Base-by-base conservation (phyloP, 2,797 vertebrate genomes). In the Sphenodon punctatus region DNA sequence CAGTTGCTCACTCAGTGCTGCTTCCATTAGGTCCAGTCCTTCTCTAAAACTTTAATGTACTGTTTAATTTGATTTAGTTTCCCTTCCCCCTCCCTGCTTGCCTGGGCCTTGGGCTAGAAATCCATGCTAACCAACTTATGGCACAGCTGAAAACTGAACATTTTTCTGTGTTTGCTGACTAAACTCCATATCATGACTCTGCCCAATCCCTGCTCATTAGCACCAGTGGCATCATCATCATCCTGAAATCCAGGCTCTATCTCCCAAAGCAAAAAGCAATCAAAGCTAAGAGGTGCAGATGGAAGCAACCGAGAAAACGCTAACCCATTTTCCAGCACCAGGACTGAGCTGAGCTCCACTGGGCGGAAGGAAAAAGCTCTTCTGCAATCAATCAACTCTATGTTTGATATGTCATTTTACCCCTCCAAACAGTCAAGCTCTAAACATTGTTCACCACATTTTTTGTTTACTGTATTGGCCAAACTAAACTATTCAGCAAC, bases 71-170 rank as follows among this genome's bases (percentile, higher is more conserved):
- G 5, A 88, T 82, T 87, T 82, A 75, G 87, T 81, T 92, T 87
- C 80, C 78, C 81, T 56, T 83, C 84, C 46, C 49, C 67, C 86
- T 76, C 68, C 79, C 79, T 60, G 72, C 78, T 36, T 78, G 78
- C 38, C 34, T 72, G 63, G 20, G 41, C 43, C 72, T 71, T 67
- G 81, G 82, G 86, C 85, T 88, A 78, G 80, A 94, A 95, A 93
- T 93, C 92, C 90, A 93, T 92, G 80, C 82, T 92, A 91, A 95
- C 90, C 60, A 78, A 88, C 59, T 89, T 82, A 89, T 55, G 58
- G 25, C 48, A 58, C 25, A 68, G 60, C 53, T 90, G 66, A 87
- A 89, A 80, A 65, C 65, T 58, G 64, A 78, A 78, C 65, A 45
- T 70, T 81, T 74, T 80, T 78, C 48, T 86, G 63, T 85, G 61